Base-by-base conservation (phyloP, 2,113 vertebrate species). In the Lepisosteus osseus region DNA sequence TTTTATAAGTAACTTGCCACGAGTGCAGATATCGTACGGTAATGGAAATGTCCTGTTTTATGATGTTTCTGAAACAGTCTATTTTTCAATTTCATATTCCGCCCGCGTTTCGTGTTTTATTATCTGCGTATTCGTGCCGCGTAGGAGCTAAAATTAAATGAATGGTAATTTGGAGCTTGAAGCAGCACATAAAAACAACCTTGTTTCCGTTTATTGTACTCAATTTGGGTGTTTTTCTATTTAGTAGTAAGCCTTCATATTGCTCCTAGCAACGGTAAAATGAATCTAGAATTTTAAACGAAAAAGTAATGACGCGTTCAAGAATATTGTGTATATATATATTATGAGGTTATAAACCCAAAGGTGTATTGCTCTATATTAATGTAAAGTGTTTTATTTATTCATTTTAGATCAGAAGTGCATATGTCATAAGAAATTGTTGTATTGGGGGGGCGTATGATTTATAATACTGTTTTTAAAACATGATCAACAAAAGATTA, bases 261-360 rank as follows among this genome's bases (percentile, higher is more conserved):
- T 12, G 67, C 17, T 56, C 57, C 51, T 42, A 56, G 29, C 67
- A 57, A 1, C 57, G 54, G 29, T 15, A 61, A 61, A 70, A 61
- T 70, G 17, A 61, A 14, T n/a, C 55, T 59, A 9, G 42, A 9
- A 42, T 61, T 70, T 61, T 61, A 70, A 43, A 59, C 13, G 40
- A 14, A 61, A 70, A 70, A 59, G 54, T 43, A 59, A 65, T 65
- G 62, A 43, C 40, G 41, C 56, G 42, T 61, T 68, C 47, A 57
- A 12, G 40, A 29, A 6, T 29, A 64, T 29, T 4, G 62, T 29
- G 29, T 29, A 29, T 29, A 29, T 29, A 29, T 29, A 29, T 29
- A 29, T 29, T 29, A 29, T 29, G 29, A 29, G 29, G 29, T 64
- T 29, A 65, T 41, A 6, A 5, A 65, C 17, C 9, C 29, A n/a